Conservation (phyloP, 1,140 invertebrate species). For the Cataglyphis hispanica region DNA sequence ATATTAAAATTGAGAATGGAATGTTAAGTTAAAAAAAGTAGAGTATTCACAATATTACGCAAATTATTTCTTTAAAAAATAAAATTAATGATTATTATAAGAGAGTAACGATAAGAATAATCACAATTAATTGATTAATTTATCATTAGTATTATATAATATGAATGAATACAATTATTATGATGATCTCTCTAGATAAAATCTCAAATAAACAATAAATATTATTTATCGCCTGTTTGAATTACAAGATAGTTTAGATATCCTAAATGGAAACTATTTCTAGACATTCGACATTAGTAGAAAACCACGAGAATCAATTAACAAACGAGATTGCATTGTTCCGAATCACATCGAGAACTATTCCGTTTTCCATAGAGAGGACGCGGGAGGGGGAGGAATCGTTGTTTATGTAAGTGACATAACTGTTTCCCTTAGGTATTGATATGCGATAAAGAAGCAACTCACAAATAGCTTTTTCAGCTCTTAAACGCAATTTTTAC, state of each 20-base stretch:
- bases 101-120: not conserved
- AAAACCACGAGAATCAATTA: slow-evolving; percentile 49
- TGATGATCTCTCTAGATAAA: not conserved
- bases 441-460: not conserved
- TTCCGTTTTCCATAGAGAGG: not conserved
- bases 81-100: not conserved
- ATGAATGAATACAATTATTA: not conserved
- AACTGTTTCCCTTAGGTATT: not conserved
- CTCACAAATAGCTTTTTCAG: not conserved
- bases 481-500: not conserved
- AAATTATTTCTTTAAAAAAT: not conserved
- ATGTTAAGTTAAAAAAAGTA: not conserved
- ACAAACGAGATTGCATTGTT: slow-evolving; percentile 37
- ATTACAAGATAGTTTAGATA: slow-evolving; percentile 45
- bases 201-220: not conserved
- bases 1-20: not conserved
- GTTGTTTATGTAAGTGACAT: slow-evolving; percentile 42
- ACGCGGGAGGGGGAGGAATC: not conserved
- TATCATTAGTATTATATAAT: not conserved
- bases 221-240: slow-evolving; percentile 27
- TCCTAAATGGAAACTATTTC: slow-evolving; percentile 22
- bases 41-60: not conserved
- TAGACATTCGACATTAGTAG: slow-evolving; percentile 25
- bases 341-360: slow-evolving; percentile 15
- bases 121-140: not conserved